Conservation (phyloP, 2,113 vertebrate genomes). For the Naja naja region DNA sequence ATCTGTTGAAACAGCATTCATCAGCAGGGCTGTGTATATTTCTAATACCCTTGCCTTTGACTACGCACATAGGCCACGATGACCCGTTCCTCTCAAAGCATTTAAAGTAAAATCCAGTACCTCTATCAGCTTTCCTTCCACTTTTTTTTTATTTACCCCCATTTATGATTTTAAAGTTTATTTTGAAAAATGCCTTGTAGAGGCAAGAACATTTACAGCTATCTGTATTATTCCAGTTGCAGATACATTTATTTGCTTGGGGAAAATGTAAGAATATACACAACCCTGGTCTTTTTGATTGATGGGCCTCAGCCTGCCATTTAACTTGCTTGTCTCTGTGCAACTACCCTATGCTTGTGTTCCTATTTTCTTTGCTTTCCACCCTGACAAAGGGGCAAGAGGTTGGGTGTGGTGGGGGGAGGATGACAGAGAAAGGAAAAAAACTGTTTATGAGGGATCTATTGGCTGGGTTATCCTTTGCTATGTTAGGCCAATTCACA, state of each 20-base stretch:
- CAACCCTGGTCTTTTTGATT: background rate
- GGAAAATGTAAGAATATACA: background rate
- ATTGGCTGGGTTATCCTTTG: background rate
- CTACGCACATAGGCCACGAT: background rate
- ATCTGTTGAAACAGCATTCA: background rate
- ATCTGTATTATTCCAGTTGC: background rate
- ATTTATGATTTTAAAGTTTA: background rate
- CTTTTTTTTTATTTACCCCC: background rate
- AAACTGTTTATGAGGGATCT: background rate
- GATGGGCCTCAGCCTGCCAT: background rate
- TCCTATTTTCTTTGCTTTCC: too few relatives aligned
- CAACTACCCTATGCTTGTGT: background rate
- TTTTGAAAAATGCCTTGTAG: background rate
- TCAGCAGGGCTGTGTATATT: constrained; percentile 19
- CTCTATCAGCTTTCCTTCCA: constrained; percentile 22
- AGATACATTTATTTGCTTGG: background rate
- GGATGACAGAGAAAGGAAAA: background rate
- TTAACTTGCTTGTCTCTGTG: background rate
- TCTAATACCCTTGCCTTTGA: background rate
- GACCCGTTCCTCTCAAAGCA: background rate
- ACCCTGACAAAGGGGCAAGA: background rate
- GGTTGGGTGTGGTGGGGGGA: too few relatives aligned
- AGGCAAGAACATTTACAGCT: too few relatives aligned
- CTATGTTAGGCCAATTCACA: background rate
- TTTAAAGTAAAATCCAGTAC: background rate